A percentile compares a stretch with the other conserved stretches of the same genome.
Conservation (phyloP, 2,113 vertebrate genomes). For the Ceratotherium simum region DNA sequence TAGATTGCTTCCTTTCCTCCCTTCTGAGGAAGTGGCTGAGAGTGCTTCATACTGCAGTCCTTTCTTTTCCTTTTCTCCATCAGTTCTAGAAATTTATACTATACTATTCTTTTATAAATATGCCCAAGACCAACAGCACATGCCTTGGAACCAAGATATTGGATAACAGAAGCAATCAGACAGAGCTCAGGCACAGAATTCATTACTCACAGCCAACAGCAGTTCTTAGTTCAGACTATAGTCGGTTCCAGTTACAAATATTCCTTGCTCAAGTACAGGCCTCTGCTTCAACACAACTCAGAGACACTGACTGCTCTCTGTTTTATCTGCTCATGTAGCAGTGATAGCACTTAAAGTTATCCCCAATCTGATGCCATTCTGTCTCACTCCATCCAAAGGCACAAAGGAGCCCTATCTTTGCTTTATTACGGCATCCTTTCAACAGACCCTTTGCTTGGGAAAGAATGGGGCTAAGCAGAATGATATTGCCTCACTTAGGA, state of each 20-base stretch:
- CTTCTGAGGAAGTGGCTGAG: neutral
- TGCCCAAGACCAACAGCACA: neutral
- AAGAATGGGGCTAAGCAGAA: neutral
- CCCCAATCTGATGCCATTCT: constrained; percentile 64
- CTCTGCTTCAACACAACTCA: constrained; percentile 60
- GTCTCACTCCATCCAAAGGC: constrained; percentile 67
- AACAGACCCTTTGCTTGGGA: constrained; percentile 46
- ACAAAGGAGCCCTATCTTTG: constrained; percentile 65
- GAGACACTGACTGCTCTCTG: constrained; percentile 72
- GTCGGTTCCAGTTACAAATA: constrained; percentile 57
- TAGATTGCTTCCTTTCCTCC: neutral
- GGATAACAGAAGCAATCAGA: constrained; percentile 18
- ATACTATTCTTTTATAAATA: neutral
- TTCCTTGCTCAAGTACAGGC: constrained; percentile 14
- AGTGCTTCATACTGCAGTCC: neutral
- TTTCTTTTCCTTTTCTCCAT: neutral
- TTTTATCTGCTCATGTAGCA: constrained; percentile 63
- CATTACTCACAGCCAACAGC: neutral
- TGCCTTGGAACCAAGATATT: constrained; percentile 36
- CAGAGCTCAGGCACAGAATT: constrained; percentile 29
- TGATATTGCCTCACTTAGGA: constrained; percentile 29
- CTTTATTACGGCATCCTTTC: constrained; percentile 33
- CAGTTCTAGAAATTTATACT: neutral
- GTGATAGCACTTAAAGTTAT: constrained; percentile 73
- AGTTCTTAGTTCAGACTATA: neutral